Evolutionary conservation across 2,888 invertebrate genomes (phyloP).

Genomic region (Drosophila fulvimacula): DNA sequence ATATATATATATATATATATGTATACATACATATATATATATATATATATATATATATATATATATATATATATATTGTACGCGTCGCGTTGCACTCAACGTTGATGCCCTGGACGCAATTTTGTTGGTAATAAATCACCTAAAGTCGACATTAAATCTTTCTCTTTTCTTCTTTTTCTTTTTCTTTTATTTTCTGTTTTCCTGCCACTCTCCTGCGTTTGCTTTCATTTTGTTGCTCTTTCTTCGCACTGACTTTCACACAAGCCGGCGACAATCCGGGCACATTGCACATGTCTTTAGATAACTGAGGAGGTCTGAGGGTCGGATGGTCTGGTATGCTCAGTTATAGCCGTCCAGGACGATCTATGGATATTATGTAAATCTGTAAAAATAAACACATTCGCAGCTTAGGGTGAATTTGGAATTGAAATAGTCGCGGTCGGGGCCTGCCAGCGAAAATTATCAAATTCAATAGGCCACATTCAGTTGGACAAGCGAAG

Average conservation of each 20-base stretch:
- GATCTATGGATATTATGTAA: conserved; percentile 45
- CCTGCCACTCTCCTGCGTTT: conserved; percentile 42
- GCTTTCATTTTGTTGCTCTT: conserved; percentile 56
- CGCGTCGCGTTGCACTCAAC: conserved; percentile 68
- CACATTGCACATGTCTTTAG: conserved; percentile 76
- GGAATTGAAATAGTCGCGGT: conserved; percentile 25
- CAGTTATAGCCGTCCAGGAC: conserved; percentile 18
- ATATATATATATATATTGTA: conserved; percentile 3
- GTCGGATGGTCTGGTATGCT: conserved; percentile 42
- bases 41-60: not conserved
- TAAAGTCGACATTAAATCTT: conserved; percentile 84
- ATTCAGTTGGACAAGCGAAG: conserved; percentile 61
- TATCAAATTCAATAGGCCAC: conserved; percentile 63
- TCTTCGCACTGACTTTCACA: conserved; percentile 75
- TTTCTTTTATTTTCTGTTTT: conserved; percentile 40
- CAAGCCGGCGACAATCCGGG: conserved; percentile 66
- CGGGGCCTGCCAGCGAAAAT: conserved; percentile 47
- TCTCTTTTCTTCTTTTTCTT: conserved; percentile 46
- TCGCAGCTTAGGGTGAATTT: conserved; percentile 42
- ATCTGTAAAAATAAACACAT: conserved; percentile 71
- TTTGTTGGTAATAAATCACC: conserved; percentile 84
- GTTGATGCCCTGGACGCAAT: conserved; percentile 80
- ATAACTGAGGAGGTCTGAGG: conserved; percentile 40
- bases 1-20: not conserved
- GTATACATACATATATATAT: not conserved